Base-by-base conservation (phyloP, 2,888 invertebrate species). In the Nymphalis c-album region DNA sequence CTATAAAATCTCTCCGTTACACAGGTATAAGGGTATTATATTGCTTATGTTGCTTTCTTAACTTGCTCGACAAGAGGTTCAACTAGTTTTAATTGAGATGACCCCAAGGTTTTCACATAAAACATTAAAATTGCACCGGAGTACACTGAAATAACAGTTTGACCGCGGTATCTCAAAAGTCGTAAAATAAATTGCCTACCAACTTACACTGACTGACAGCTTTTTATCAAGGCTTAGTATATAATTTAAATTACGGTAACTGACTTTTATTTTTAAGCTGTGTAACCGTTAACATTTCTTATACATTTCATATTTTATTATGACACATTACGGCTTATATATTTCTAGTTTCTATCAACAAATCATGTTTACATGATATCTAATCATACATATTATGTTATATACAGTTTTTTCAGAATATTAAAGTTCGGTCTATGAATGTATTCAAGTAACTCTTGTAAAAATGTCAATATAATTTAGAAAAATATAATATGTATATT, bases 141-240 rank as follows among this genome's bases (percentile, higher is more conserved):
- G 58, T 51, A 57, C 58, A 46, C 26, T 47, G 48, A 68, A 64
- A 62, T 53, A 70, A 62, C 59, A 58, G 60, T 64, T 58, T 58
- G 48, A 45, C 58, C 60, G 53, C 60, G 61, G 62, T 64, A 64
- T 59, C 64, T 64, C 62, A 46, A 68, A 68, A 68, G 62, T 68
- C 64, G 59, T 70, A 70, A 70, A 70, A 70, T 57, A 68, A 70
- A 70, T 70, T 70, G 68, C 70, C 64, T 64, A 63, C 62, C 62
- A 60, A 48, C 61, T 51, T 61, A 58, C 61, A 63, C 64, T 70
- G 70, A 70, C 67, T 67, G 67, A 67, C 69, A 60, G 58, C 59
- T 62, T 61, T 70, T 68, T 70, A 68, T 68, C 68, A 68, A 20
- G 55, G 55, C 60, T 63, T 60, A 62, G 50, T 60, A 53, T 63